Conservation (phyloP, 2,113 vertebrate species). For the Donacobius atricapilla region DNA sequence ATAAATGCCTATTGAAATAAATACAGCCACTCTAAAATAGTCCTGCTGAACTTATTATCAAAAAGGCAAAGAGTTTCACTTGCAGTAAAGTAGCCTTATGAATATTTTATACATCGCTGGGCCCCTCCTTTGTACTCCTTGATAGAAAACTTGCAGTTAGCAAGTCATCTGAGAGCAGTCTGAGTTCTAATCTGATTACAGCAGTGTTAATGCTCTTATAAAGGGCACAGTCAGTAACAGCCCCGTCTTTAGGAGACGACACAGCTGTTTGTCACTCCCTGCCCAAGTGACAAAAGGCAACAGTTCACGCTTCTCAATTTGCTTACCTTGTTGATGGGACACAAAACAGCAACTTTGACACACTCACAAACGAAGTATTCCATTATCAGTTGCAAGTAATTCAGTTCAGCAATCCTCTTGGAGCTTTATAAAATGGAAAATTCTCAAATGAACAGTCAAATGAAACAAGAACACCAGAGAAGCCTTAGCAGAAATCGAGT, state of each 20-base stretch:
- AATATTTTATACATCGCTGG: not conserved
- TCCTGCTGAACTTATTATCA: not conserved
- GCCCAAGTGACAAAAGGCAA: not conserved
- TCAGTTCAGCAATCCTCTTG: not conserved
- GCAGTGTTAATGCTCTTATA: not conserved
- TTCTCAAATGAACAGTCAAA: not conserved
- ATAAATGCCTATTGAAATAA: not conserved
- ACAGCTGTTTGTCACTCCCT: not conserved
- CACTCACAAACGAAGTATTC: not conserved
- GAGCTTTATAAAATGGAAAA: not conserved
- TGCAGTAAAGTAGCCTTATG: not conserved
- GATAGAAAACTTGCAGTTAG: not conserved
- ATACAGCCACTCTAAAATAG: not conserved
- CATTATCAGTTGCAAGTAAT: not conserved
- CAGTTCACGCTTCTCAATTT: not conserved
- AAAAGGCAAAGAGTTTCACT: not conserved
- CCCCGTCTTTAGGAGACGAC: not conserved
- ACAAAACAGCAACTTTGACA: not conserved
- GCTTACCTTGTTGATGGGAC: fast-evolving
- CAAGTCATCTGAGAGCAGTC: not conserved
- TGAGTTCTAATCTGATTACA: not conserved
- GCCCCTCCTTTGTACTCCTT: not conserved
- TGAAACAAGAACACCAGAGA: not conserved
- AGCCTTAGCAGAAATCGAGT: not conserved
- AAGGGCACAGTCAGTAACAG: not conserved